phyloP scores from a whole-genome alignment of 1,140 invertebrate species.

The Drosophila chauvacae region DNA sequence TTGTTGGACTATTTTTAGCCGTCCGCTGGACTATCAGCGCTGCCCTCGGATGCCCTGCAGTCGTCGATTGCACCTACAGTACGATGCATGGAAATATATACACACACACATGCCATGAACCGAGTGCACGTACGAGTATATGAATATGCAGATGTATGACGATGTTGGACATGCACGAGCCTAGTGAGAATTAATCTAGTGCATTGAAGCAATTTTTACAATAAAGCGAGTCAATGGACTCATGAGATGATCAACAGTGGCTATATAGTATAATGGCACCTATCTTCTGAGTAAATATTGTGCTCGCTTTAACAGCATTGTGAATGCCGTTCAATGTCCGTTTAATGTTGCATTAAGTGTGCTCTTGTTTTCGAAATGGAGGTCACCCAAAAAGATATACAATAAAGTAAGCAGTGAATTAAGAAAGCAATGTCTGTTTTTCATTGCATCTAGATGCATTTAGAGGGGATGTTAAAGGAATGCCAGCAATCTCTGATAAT shows the following conservation, averaged over 20 bases:
- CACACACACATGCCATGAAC: conserved; percentile 14
- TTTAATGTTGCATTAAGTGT: conserved; percentile 18
- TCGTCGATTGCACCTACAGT: conserved; percentile 62
- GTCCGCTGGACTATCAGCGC: conserved; percentile 57
- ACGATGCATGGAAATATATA: conserved; percentile 44
- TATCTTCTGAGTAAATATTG: conserved; percentile 25
- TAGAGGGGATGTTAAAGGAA: not conserved
- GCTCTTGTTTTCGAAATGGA: conserved; percentile 10
- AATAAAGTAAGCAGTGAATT: conserved; percentile 5
- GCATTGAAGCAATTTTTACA: conserved; percentile 40
- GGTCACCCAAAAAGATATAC: conserved; percentile 16
- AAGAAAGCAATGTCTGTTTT: not conserved
- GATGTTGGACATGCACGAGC: conserved; percentile 34
- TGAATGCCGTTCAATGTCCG: conserved; percentile 22
- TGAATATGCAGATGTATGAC: conserved; percentile 23
- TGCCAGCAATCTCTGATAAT: conserved; percentile 3
- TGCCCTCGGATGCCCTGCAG: conserved; percentile 54
- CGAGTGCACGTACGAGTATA: conserved; percentile 11
- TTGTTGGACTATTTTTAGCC: conserved; percentile 61
- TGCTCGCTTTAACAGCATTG: conserved; percentile 22
- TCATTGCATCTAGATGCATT: too few species aligned
- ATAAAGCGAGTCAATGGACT: conserved; percentile 46
- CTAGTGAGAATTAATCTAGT: conserved; percentile 42
- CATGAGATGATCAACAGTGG: conserved; percentile 26
- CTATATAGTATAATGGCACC: conserved; percentile 17